phyloP scores from a whole-genome alignment of 2,888 invertebrate genomes.

The Athrips mouffetella region DNA sequence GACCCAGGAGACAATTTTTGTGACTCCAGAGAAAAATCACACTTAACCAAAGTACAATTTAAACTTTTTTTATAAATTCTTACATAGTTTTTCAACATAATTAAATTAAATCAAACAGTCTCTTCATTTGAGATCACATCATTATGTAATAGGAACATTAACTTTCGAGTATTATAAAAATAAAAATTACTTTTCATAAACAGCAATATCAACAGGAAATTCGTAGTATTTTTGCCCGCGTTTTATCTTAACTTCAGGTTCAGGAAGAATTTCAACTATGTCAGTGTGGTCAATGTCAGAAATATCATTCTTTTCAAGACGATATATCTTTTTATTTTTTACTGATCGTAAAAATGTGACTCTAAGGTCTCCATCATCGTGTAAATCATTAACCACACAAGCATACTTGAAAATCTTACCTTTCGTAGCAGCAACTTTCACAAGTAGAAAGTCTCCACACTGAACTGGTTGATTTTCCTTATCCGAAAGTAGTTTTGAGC shows the following conservation, averaged over 20 bases:
- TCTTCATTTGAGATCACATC: too few species aligned
- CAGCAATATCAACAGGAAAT: neutral
- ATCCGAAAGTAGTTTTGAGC: neutral
- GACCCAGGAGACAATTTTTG: too few species aligned
- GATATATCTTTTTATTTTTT: neutral
- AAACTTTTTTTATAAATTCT: too few species aligned
- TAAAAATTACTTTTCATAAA: slow-evolving; percentile 1
- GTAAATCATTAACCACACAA: neutral
- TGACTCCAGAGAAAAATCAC: too few species aligned
- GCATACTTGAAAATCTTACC: neutral
- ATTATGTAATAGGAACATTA: too few species aligned
- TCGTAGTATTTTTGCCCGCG: neutral
- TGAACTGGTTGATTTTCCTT: neutral
- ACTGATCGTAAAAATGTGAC: neutral
- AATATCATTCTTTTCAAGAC: neutral
- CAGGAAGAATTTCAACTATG: neutral
- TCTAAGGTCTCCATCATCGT: slow-evolving; percentile 4
- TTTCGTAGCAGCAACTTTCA: neutral
- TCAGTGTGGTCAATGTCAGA: neutral
- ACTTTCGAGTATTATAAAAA: too few species aligned
- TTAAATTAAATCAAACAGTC: too few species aligned
- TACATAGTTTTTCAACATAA: too few species aligned
- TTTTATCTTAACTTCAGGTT: neutral
- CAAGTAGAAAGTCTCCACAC: neutral
- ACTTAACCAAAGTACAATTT: too few species aligned